phyloP scores from a whole-genome alignment of 2,888 invertebrate genomes.

The Eulithis prunata region DNA sequence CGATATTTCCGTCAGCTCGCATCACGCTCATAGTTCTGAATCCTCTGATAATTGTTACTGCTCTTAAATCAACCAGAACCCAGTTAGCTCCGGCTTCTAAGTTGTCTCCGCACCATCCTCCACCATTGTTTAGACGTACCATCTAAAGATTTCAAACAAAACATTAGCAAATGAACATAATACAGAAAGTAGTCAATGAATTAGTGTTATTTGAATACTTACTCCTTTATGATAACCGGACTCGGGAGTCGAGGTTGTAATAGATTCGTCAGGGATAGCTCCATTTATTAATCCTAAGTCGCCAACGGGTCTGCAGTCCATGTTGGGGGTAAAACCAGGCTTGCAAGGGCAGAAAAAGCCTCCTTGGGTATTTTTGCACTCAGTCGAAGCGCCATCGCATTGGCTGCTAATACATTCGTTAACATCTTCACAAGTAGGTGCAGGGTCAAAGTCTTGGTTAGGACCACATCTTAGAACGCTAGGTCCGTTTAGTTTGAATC shows the following conservation, averaged over 20 bases:
- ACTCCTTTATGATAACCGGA: conserved; percentile 92
- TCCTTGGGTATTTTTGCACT: conserved; percentile 94
- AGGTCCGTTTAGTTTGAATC: conserved; percentile 93
- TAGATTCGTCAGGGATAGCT: conserved; percentile 95
- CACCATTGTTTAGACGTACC: conserved; percentile 91
- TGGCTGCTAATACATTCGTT: conserved; percentile 95
- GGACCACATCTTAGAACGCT: conserved; percentile 93
- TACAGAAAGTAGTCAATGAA: neutral
- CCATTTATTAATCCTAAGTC: conserved; percentile 95
- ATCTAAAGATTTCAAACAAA: conserved; percentile 79
- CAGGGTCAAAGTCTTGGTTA: conserved; percentile 92
- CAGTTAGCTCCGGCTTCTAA: conserved; percentile 95
- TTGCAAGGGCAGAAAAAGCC: conserved; percentile 95
- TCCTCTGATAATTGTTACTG: conserved; percentile 94
- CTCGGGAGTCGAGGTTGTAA: conserved; percentile 93
- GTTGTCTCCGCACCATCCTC: conserved; percentile 96
- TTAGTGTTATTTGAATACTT: conserved; percentile 53
- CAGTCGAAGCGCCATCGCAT: conserved; percentile 95
- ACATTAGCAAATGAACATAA: conserved; percentile 25
- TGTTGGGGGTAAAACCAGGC: conserved; percentile 91
- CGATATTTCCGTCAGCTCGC: conserved; percentile 91
- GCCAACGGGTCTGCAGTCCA: conserved; percentile 95
- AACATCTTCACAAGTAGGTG: conserved; percentile 95
- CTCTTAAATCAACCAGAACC: conserved; percentile 93
- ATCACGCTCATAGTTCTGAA: conserved; percentile 96